Evolutionary conservation across 2,888 invertebrate genomes (phyloP).

Genomic region (Leptinotarsa rubiginosa): DNA sequence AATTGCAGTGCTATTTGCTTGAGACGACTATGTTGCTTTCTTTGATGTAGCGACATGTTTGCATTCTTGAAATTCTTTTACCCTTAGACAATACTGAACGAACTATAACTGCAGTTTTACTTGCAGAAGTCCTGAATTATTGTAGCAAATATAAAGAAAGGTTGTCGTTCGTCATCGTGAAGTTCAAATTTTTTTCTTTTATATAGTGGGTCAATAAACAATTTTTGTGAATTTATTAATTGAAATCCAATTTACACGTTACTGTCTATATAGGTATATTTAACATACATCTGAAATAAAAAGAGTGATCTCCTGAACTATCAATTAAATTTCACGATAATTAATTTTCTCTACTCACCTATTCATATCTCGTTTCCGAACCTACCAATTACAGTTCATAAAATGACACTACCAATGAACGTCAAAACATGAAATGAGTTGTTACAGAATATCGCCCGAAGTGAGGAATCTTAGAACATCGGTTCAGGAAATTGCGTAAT

Average conservation of each 20-base stretch:
- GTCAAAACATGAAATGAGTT: conserved; percentile 33
- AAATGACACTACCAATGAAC: conserved; percentile 35
- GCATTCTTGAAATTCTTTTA: too few species aligned
- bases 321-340: conserved; percentile 5
- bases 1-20: too few species aligned
- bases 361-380: conserved; percentile 4
- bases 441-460: conserved; percentile 6
- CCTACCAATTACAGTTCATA: conserved; percentile 33
- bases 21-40: too few species aligned
- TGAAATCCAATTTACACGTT: not conserved
- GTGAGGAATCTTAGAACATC: conserved; percentile 4
- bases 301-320: not conserved
- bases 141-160: too few species aligned
- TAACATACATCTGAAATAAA: not conserved
- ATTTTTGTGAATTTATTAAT: not conserved
- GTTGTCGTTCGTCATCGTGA: too few species aligned
- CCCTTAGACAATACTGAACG: too few species aligned
- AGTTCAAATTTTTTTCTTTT: too few species aligned
- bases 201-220: too few species aligned
- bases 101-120: too few species aligned
- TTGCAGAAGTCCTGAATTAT: too few species aligned
- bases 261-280: not conserved
- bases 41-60: too few species aligned
- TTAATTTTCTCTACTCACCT: conserved; percentile 5
- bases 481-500: conserved; percentile 14